Base-by-base conservation (phyloP, 2,888 invertebrate genomes). In the Tipula unca region DNA sequence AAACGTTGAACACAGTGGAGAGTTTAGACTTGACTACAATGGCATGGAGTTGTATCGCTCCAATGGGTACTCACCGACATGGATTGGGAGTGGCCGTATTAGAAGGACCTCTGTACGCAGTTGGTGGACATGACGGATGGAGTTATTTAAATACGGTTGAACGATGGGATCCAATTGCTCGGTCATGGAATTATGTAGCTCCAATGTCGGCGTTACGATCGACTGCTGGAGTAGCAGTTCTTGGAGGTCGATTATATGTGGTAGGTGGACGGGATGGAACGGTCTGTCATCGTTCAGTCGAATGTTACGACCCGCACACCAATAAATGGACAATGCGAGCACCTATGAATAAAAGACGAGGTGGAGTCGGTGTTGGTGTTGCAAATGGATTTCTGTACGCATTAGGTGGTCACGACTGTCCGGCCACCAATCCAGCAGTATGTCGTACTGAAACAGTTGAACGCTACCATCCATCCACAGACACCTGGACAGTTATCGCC, bases 121-220 rank as follows among this genome's bases (percentile, higher is more conserved):
- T 98, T 2, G 98, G 98, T 0, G 98, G 98, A 0, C 98, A 98
- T 89, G 98, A 98, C 90, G 98, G 97, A 20, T 91, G 91, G 91
- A 97, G 97, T 89, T 98, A 98, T 90, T 92, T 98, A 83, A 97
- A 96, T 90, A 97, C 97, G 0, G 98, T 98, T 0, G 98, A 98
- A 91, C 92, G 95, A 90, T 98, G 97, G 96, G 98, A 98, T 91
- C 96, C 98, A 13, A 93, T 94, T 86, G 95, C 96, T 1, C 93
- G 96, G 86, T 94, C 95, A 86, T 98, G 98, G 98, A 96, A 95
- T 87, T 96, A 95, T 89, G 97, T 98, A 86, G 95, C 97, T 3
- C 95, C 97, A 1, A 98, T 98, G 98, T 94, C 95, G 86, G 95
- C 95, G 86, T 96, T 96, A 89, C 93, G 98, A 85, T 91, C 91